Evolutionary conservation across 2,797 vertebrate species (phyloP), one percentile per base, ranked within the genome.

Genomic region (Melanotaenia boesemani): DNA sequence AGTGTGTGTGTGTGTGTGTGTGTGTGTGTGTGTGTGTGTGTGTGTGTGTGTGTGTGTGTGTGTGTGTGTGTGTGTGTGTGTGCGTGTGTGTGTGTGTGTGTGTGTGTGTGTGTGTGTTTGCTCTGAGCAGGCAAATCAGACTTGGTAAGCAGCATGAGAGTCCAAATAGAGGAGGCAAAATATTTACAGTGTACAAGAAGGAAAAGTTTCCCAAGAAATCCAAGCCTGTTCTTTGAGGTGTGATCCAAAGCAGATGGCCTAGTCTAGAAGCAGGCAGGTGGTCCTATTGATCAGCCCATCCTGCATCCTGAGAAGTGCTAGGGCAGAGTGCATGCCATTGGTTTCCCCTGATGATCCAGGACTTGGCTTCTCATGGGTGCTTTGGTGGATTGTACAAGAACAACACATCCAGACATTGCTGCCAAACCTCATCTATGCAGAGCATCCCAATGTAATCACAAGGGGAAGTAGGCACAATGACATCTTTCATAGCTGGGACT

Each of bases 131-230:
- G 73, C 76, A 74, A 81, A 90, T 85, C 83, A 84, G 83, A 84
- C 83, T 78, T n/a, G 11, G 74, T 86, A 85, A 84, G 83, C 84
- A 86, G 84, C 83, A 85, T 83, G 86, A 87, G 86, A 88, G 81
- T 55, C 79, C 63, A 61, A 84, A 71, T 67, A 57, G 67, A 79
- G 80, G 84, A 86, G 88, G 88, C 80, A 85, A 88, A 93, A 94
- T 93, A 94, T 94, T 93, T 92, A 93, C 88, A 89, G 82, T 89
- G 83, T 48, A 81, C 72, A 74, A 86, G 80, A 63, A 72, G 79
- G 78, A 85, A 80, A 91, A 83, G 84, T 91, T 93, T 90, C 89
- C 88, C 86, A 92, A 86, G 93, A 90, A 91, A 92, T 85, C 66
- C 72, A 85, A 92, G 79, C 76, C 74, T 83, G 32, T 67, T 76